A percentile compares a stretch with the other conserved stretches of the same genome.
These are phyloP conservation scores for Pegea sp. DNA, from an alignment of 23 tunicate genomes.

Conservation along the genomic window DNA sequence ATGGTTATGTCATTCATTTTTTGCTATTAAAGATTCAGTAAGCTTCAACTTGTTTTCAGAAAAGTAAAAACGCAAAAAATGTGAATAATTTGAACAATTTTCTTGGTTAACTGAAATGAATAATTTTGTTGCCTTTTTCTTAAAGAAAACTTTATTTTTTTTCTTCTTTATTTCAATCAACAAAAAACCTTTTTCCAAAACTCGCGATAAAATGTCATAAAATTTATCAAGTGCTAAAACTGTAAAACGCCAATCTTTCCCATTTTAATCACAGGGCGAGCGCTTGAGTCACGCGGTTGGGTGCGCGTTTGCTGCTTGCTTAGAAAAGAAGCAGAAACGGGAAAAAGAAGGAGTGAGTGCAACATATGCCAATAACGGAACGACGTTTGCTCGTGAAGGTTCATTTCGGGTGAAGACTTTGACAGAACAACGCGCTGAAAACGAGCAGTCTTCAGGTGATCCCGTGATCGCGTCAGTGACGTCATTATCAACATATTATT, in stretches of 20 bases:
- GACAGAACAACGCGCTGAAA: slow-evolving; percentile 36
- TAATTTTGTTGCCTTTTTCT: background rate
- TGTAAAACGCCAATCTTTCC: no score
- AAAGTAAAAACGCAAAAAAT: background rate
- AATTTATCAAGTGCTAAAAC: no score
- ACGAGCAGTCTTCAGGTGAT: slow-evolving; percentile 8
- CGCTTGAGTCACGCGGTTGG: slow-evolving; percentile 95
- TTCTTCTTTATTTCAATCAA: background rate
- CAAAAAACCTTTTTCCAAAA: no score
- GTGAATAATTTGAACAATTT: background rate
- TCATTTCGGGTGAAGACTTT: slow-evolving; percentile 62
- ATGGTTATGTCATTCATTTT: slow-evolving; percentile 93
- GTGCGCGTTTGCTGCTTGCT: slow-evolving; percentile 92
- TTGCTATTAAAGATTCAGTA: slow-evolving; percentile 79
- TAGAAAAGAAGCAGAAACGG: slow-evolving; percentile 88
- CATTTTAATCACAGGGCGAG: slow-evolving; percentile 80
- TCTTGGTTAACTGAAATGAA: background rate
- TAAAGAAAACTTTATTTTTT: slow-evolving; percentile 2
- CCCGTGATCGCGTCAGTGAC: no score
- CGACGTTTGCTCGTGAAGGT: slow-evolving; percentile 90
- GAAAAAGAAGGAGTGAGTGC: slow-evolving; percentile 83
- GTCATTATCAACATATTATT: no score
- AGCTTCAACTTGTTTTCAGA: slow-evolving; percentile 3
- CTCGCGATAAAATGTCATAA: no score
- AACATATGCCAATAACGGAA: slow-evolving; percentile 60